Evolutionary conservation across 2,797 vertebrate genomes (phyloP).

Genomic region (Synanceia verrucosa): DNA sequence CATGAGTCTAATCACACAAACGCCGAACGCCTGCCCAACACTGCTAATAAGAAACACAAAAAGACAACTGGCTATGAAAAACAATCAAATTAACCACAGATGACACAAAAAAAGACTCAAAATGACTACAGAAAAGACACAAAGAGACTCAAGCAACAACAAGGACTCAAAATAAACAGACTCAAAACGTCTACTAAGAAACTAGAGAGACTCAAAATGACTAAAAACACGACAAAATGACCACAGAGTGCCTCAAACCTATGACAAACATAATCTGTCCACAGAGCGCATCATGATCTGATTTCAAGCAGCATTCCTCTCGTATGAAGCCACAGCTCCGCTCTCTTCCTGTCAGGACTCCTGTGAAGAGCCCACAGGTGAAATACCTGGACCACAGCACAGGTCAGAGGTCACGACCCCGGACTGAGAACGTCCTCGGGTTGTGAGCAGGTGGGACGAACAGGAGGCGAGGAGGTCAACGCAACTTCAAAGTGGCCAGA

Average conservation of each 20-base stretch:
- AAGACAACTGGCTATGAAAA: rapidly evolving
- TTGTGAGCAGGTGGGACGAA: neutral
- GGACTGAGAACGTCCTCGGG: neutral
- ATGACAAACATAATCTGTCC: neutral
- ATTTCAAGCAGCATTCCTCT: neutral
- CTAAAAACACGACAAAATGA: neutral
- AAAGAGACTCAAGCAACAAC: neutral
- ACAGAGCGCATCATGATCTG: neutral
- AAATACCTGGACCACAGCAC: slow-evolving; percentile 15
- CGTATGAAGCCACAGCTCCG: neutral
- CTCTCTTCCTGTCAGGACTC: neutral
- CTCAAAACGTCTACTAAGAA: neutral
- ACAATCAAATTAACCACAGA: neutral
- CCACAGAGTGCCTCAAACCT: neutral
- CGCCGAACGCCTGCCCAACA: too few relatives aligned
- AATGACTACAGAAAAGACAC: neutral
- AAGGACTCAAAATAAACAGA: neutral
- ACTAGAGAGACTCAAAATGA: neutral
- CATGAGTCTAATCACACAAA: too few relatives aligned
- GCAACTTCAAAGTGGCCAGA: slow-evolving; percentile 10
- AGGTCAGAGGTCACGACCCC: slow-evolving; percentile 24
- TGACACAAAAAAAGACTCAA: neutral
- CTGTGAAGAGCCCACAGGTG: slow-evolving; percentile 9
- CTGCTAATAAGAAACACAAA: neutral
- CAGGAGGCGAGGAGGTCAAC: neutral